phyloP scores from a whole-genome alignment of 2,113 vertebrate genomes.

The Pygoscelis antarcticus region DNA sequence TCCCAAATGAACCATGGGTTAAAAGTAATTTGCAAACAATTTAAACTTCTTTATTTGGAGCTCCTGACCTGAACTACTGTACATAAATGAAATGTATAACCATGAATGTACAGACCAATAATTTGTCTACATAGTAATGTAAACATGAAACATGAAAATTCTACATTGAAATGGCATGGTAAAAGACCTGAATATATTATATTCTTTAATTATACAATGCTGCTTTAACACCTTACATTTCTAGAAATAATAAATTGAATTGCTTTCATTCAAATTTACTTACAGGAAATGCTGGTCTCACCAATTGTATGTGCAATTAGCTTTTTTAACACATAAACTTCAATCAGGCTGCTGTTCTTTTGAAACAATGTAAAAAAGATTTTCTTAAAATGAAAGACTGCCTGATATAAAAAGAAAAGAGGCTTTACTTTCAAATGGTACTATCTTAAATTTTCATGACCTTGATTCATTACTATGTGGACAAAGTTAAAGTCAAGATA shows the following conservation, averaged over 20 bases:
- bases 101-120: neutral
- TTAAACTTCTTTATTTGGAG: neutral
- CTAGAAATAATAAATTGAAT: neutral
- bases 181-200: neutral
- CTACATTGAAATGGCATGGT: neutral
- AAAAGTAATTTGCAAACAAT: neutral
- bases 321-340: neutral
- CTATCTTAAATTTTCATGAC: constrained; percentile 45
- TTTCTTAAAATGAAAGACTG: neutral
- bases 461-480: constrained; percentile 68
- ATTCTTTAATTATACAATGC: neutral
- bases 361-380: neutral
- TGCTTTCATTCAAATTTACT: neutral
- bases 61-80: neutral
- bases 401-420: neutral
- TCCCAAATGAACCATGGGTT: neutral
- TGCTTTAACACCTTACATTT: neutral
- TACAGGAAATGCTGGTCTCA: neutral
- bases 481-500: constrained; percentile 66
- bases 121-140: neutral
- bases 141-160: neutral
- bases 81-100: neutral
- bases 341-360: neutral
- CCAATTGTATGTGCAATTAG: neutral
- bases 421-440: constrained; percentile 15